Base-by-base conservation (phyloP, 2,888 invertebrate species). In the Anthrax anthrax region DNA sequence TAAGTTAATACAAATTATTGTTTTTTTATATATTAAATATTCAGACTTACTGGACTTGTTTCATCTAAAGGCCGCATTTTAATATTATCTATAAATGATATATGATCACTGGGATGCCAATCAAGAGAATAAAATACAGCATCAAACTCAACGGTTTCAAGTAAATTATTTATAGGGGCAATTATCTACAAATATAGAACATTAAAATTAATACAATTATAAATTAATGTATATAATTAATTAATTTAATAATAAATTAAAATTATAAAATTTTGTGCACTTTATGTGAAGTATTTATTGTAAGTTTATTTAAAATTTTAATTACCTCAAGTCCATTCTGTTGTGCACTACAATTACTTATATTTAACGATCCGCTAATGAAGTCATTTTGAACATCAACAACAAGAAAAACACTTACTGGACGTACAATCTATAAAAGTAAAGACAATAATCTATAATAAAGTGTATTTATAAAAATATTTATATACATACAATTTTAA, bases 341-440 rank as follows among this genome's bases (percentile, higher is more conserved):
- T 60, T 87, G 85, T 17, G 94, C 92, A 50, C 88, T 86, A 68
- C 92, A 92, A 61, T 90, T 82, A 69, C 85, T 87, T 62, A 97
- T 86, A 66, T 92, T 86, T 57, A 97, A 76, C 9, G 91, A 87
- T 39, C 96, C 96, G 46, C 84, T 81, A 62, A 97, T 92, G 71
- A 97, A 97, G 72, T 97, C 96, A 69, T 97, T 96, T 73, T 97
- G 96, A 27, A 96, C 94, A 67, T 97, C 96, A 52, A 97, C 90
- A 50, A 96, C 80, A 52, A 97, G 73, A 64, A 97, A 83, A 19
- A 86, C 94, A 62, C 81, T 84, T 55, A 85, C 81, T 17, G 91
- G 91, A 46, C 86, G 79, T 49, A 88, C 82, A 63, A 87, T 84
- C 84, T 85, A 67, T 51, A 63, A 63, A 54, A 53, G 49, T 51